Percentiles rank a stretch among this genome's conserved stretches.
Evolutionary conservation across 30 jellyfish, hydroid and myxozoan genomes (phyloP).

Genomic region (Chrysaora quinquecirrha): DNA sequence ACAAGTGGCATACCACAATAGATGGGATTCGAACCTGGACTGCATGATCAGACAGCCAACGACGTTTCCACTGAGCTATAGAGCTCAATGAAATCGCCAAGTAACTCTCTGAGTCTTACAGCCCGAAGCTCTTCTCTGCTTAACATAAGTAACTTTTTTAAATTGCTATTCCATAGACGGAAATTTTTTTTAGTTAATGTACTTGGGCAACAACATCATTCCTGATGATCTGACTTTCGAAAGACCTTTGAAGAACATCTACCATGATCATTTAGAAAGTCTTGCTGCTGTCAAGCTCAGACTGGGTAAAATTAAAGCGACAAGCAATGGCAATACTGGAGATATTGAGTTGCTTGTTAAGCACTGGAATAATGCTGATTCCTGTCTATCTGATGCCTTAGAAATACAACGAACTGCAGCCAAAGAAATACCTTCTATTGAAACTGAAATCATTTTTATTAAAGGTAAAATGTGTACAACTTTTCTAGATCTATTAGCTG

Average conservation of each 20-base stretch:
- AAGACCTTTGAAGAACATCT: slow-evolving; percentile 35
- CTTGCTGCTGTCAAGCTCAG: slow-evolving; percentile 64
- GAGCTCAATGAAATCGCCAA: too few relatives aligned
- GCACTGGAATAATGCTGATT: background rate
- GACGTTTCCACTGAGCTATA: too few relatives aligned
- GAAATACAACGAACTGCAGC: slow-evolving; percentile 14
- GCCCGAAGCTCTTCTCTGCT: too few relatives aligned
- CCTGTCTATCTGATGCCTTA: slow-evolving; percentile 21
- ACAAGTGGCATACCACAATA: too few relatives aligned
- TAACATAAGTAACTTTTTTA: too few relatives aligned
- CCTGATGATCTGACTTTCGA: slow-evolving; percentile 7
- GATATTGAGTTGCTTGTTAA: slow-evolving; percentile 25
- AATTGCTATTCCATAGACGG: too few relatives aligned
- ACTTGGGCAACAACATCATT: slow-evolving; percentile 58
- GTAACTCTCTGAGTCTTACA: too few relatives aligned
- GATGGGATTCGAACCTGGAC: too few relatives aligned
- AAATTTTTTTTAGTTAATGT: slow-evolving; percentile 38
- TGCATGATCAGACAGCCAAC: too few relatives aligned
- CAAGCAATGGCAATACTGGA: background rate
- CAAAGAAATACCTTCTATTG: slow-evolving; percentile 21
- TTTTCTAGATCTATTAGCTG: too few relatives aligned
- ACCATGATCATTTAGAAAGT: slow-evolving; percentile 23
- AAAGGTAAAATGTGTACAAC: too few relatives aligned
- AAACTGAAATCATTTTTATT: slow-evolving; percentile 20
- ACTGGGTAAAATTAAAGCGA: slow-evolving; percentile 28